Evolutionary conservation across 2,888 invertebrate species (phyloP), one percentile per base, ranked within the genome.

Genomic region (Palloptera scutellata): DNA sequence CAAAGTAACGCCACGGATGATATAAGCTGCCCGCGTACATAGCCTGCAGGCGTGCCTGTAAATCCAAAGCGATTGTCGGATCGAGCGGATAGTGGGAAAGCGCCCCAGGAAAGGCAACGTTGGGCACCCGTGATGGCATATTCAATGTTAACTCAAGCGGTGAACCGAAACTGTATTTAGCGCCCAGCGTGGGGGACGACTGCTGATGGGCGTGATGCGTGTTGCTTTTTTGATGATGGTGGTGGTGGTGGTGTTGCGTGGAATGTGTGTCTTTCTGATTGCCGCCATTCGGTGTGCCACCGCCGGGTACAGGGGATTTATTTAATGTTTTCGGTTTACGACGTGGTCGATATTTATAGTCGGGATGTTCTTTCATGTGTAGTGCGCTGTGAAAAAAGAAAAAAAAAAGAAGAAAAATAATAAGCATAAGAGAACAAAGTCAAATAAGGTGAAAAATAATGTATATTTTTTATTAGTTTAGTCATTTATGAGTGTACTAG

Each of bases 291-390:
- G 69, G 66, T 15, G 54, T 52, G 1, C 66, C 66, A 6, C 72
- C 75, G 6, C 77, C 76, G 30, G 84, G 84, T 45, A 83, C 79
- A 2, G 86, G 85, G 0, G 85, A 83, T 77, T 94, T 94, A 72
- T 93, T 88, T 13, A 94, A 87, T 0, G 94, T 92, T 83, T 95
- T 95, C 5, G 95, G 95, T 85, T 95, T 95, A 79, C 95, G 87
- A 64, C 95, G 88, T 12, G 95, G 95, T 55, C 95, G 89, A 86
- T 95, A 95, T 86, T 95, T 95, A 88, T 95, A 95, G 86, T 95
- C 95, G 8, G 95, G 95, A 79, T 95, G 95, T 82, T 95, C 95
- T 86, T 94, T 95, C 95, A 95, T 95, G 88, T 95, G 95, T 12
- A 95, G 88, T 48, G 95, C 94, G 84, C 95, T 95, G 89, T 40